These are phyloP conservation scores for Capra hircus DNA, from an alignment of 2,113 vertebrate genomes.

Conservation along the genomic window DNA sequence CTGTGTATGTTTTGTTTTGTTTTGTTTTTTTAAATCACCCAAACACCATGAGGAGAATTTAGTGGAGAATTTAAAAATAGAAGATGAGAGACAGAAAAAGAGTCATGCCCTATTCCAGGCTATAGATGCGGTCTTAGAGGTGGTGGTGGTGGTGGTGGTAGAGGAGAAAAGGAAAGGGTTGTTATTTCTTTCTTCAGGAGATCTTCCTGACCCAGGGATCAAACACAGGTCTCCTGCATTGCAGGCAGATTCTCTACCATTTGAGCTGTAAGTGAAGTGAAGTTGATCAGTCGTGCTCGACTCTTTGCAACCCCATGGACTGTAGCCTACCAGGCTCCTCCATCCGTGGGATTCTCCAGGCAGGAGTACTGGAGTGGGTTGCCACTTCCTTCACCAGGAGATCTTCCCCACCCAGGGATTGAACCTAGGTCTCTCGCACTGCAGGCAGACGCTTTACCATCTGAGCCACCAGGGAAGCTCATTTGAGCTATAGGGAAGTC, in stretches of 20 bases:
- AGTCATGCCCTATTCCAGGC: neutral
- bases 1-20: neutral
- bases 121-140: neutral
- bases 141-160: fast-evolving
- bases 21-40: neutral
- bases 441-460: neutral
- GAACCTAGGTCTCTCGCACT: neutral
- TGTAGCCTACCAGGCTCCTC: too few species aligned
- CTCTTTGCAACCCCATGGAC: too few species aligned
- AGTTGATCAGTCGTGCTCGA: too few species aligned
- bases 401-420: neutral
- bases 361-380: neutral
- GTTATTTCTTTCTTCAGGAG: neutral
- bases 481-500: neutral
- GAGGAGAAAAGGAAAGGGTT: neutral
- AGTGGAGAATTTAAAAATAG: neutral
- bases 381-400: neutral
- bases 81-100: neutral
- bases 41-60: neutral
- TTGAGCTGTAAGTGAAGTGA: too few species aligned
- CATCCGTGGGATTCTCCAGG: too few species aligned
- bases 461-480: too few species aligned
- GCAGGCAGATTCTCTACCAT: neutral
- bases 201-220: neutral
- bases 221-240: neutral